Percentiles rank a stretch among this genome's conserved stretches.
phyloP scores from a whole-genome alignment of 2,797 vertebrate species.

The Microchirus variegatus region DNA sequence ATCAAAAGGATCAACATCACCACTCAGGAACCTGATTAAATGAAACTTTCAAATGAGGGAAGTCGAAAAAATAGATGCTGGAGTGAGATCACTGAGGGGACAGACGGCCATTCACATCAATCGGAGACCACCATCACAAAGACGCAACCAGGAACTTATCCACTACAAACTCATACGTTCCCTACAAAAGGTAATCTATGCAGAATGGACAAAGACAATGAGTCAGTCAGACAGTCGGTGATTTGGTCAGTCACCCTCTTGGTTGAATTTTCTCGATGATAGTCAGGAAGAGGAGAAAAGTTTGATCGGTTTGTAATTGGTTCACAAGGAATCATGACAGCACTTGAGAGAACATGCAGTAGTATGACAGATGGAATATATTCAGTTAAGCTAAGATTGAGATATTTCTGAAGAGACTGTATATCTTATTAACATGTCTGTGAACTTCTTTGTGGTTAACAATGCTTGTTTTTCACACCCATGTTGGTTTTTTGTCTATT shows the following conservation, averaged over 20 bases:
- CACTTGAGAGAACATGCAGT: slow-evolving; percentile 58
- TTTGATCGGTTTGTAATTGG: slow-evolving; percentile 61
- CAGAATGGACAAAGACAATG: slow-evolving; percentile 39
- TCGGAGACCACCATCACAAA: slow-evolving; percentile 44
- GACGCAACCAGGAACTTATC: slow-evolving; percentile 39
- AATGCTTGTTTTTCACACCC: too few species aligned
- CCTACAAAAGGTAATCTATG: slow-evolving; percentile 47
- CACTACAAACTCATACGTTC: slow-evolving; percentile 50
- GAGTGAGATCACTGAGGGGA: slow-evolving; percentile 38
- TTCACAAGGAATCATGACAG: slow-evolving; percentile 54
- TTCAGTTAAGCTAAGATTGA: not conserved
- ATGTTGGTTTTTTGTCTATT: slow-evolving; percentile 10
- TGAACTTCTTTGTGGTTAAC: too few species aligned
- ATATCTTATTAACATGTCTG: not conserved
- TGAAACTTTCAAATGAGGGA: slow-evolving; percentile 20
- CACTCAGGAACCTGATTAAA: slow-evolving; percentile 30
- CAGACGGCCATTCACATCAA: slow-evolving; percentile 42
- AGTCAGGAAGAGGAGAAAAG: slow-evolving; percentile 37
- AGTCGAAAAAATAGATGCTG: slow-evolving; percentile 27
- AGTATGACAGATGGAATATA: not conserved
- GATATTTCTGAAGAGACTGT: not conserved
- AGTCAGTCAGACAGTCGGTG: slow-evolving; percentile 44
- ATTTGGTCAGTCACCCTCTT: slow-evolving; percentile 43
- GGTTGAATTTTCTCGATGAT: slow-evolving; percentile 19
- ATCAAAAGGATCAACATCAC: slow-evolving; percentile 26